Conservation (phyloP, 2,113 vertebrate genomes). For the Heterotilapia buettikoferi region DNA sequence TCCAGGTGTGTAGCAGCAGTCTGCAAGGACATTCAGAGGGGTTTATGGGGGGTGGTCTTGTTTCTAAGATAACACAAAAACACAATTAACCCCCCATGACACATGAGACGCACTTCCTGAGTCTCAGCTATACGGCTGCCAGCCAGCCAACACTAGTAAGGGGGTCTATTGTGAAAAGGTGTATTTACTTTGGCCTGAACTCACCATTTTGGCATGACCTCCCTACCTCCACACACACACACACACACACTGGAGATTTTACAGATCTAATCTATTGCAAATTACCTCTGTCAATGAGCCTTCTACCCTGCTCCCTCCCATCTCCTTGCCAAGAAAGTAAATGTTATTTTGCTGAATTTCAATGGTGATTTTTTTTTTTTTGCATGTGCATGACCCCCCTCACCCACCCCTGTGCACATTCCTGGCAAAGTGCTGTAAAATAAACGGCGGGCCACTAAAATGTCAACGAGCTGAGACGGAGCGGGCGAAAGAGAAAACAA, state of each 20-base stretch:
- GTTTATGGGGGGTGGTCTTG: constrained; percentile 46
- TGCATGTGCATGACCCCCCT: background rate
- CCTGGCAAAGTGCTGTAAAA: constrained; percentile 60
- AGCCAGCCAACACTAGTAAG: constrained; percentile 43
- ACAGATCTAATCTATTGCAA: constrained; percentile 24
- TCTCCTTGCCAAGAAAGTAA: background rate
- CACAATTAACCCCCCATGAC: constrained; percentile 67
- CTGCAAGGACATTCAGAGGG: background rate
- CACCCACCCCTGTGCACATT: constrained; percentile 15
- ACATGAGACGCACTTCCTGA: constrained; percentile 64
- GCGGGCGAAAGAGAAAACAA: constrained; percentile 54
- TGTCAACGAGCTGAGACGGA: constrained; percentile 29
- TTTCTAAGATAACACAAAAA: constrained; percentile 74
- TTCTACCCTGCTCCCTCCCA: background rate
- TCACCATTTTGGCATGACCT: constrained; percentile 38
- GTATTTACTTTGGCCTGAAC: constrained; percentile 61
- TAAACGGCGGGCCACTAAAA: constrained; percentile 41
- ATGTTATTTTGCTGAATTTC: constrained; percentile 42
- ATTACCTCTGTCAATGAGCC: constrained; percentile 38
- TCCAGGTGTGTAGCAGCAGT: constrained; percentile 55
- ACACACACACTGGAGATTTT: background rate
- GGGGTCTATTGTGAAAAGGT: constrained; percentile 58
- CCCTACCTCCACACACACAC: background rate
- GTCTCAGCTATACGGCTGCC: constrained; percentile 13
- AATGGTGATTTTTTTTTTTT: constrained; percentile 7